These are phyloP conservation scores for Phaetusa simplex DNA, from an alignment of 2,113 vertebrate genomes.

Conservation along the genomic window DNA sequence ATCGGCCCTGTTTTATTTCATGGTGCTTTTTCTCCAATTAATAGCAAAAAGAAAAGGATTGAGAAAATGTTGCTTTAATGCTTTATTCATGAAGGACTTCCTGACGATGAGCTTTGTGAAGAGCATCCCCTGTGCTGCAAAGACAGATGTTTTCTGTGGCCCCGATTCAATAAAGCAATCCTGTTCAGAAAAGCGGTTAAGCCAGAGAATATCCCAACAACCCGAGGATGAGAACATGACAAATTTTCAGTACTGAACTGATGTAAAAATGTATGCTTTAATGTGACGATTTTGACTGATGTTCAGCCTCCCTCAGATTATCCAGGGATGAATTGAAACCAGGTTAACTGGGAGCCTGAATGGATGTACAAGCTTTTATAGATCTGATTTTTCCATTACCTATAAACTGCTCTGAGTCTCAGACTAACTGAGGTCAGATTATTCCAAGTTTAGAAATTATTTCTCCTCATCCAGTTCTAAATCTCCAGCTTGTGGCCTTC, in stretches of 20 bases:
- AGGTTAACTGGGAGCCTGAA: background rate
- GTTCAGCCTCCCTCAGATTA: constrained; percentile 1
- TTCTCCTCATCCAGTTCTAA: background rate
- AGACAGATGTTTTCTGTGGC: constrained; percentile 50
- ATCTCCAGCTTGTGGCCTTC: background rate
- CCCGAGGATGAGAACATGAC: constrained; percentile 18
- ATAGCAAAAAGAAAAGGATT: background rate
- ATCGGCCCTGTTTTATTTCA: background rate
- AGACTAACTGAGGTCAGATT: background rate
- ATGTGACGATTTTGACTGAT: constrained; percentile 45
- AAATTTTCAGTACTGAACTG: constrained; percentile 24
- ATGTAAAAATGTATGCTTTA: background rate
- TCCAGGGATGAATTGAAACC: background rate
- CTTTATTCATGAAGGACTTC: constrained; percentile 8
- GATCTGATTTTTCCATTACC: constrained; percentile 28
- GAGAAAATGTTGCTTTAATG: background rate
- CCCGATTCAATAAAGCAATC: constrained; percentile 38
- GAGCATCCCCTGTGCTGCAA: constrained; percentile 14
- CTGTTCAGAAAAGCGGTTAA: constrained; percentile 19
- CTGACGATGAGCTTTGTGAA: background rate
- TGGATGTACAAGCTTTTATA: background rate
- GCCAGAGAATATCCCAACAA: constrained; percentile 34
- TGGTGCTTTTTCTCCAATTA: background rate
- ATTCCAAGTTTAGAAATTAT: background rate
- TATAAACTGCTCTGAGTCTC: background rate